Conservation (phyloP, 1,140 invertebrate species). For the Panulirus ornatus region DNA sequence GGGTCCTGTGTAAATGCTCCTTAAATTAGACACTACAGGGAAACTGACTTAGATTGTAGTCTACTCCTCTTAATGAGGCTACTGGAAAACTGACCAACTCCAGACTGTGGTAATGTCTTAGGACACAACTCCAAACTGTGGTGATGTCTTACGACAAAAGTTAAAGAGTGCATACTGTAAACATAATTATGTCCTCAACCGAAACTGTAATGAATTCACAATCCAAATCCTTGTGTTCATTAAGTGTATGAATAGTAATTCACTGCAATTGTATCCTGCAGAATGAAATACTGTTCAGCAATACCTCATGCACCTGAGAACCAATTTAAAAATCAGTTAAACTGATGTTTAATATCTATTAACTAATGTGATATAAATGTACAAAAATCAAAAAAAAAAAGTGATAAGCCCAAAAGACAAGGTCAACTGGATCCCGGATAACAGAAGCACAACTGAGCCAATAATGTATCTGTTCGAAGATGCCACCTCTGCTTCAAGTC, state of each 20-base stretch:
- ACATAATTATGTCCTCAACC: not conserved
- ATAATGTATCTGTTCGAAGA: not conserved
- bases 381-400: not conserved
- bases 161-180: not conserved
- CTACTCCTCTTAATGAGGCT: slow-evolving; percentile 34
- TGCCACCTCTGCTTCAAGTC: not conserved
- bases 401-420: not conserved
- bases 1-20: slow-evolving; percentile 65
- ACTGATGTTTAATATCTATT: slow-evolving; percentile 3
- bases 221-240: not conserved
- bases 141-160: not conserved
- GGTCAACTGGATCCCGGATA: not conserved
- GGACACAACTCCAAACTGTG: not conserved
- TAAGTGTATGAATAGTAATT: slow-evolving; percentile 9
- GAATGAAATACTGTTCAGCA: not conserved
- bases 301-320: not conserved
- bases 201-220: not conserved
- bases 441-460: not conserved
- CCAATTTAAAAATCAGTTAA: not conserved
- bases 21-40: slow-evolving; percentile 68
- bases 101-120: not conserved
- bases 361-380: not conserved
- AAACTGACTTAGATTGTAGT: slow-evolving; percentile 72
- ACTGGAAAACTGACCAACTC: not conserved
- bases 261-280: not conserved